Conservation (phyloP, 2,113 vertebrate genomes). For the Numida meleagris region DNA sequence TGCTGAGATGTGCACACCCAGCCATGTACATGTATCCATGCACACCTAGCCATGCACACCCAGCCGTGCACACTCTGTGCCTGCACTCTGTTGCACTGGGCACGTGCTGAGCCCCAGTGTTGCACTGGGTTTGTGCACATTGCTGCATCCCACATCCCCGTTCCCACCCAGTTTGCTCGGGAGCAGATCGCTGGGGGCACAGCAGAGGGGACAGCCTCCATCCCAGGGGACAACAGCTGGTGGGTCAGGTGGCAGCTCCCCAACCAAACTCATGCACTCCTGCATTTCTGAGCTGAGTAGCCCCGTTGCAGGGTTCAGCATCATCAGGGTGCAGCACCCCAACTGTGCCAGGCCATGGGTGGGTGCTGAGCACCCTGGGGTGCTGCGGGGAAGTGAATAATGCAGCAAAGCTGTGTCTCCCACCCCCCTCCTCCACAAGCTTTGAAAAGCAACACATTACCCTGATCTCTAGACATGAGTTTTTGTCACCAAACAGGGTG, state of each 20-base stretch:
- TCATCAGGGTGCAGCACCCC: neutral
- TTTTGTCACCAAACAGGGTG: constrained; percentile 74
- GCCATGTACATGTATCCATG: too few relatives aligned
- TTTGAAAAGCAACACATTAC: constrained; percentile 73
- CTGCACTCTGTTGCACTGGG: rapidly evolving
- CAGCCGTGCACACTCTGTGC: rapidly evolving
- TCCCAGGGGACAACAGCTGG: neutral
- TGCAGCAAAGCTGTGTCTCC: constrained; percentile 44
- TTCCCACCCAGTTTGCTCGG: neutral
- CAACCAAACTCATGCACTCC: rapidly evolving
- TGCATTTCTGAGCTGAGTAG: neutral
- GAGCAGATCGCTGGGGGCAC: neutral
- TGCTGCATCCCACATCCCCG: rapidly evolving
- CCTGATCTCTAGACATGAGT: constrained; percentile 71
- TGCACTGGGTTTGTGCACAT: neutral
- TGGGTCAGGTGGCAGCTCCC: too few relatives aligned
- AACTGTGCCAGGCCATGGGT: rapidly evolving
- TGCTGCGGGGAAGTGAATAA: constrained; percentile 35
- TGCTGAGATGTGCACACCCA: too few relatives aligned
- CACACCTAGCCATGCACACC: neutral
- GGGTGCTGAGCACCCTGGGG: neutral
- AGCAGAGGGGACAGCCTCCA: neutral
- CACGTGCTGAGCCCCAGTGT: neutral
- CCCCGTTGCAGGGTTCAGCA: neutral
- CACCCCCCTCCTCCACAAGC: constrained; percentile 17